phyloP scores from a whole-genome alignment of 2,113 vertebrate genomes.

The Anhinga anhinga region DNA sequence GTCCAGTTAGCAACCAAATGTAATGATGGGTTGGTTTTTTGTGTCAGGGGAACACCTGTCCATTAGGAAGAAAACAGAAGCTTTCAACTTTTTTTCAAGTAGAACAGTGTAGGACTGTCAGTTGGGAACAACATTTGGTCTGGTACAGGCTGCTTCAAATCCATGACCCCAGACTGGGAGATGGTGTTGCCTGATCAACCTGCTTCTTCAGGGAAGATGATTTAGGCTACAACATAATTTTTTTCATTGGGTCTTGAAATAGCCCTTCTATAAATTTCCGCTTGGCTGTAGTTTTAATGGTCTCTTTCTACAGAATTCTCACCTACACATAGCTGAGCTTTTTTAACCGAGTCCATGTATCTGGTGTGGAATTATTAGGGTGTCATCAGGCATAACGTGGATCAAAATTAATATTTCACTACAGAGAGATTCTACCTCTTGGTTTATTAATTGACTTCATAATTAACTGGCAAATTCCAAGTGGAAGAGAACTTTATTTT shows the following conservation, averaged over 20 bases:
- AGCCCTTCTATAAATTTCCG: background rate
- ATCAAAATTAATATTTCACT: background rate
- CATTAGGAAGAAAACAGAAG: background rate
- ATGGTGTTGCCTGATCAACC: background rate
- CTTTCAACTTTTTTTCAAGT: conserved; percentile 5
- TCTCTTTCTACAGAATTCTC: background rate
- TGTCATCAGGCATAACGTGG: background rate
- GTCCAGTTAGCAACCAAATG: conserved; percentile 1
- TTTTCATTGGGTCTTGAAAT: background rate
- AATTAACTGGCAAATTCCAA: background rate
- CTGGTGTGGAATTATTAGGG: background rate
- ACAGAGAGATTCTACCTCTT: background rate
- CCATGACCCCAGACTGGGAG: background rate
- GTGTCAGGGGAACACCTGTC: conserved; percentile 50
- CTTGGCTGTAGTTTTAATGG: background rate
- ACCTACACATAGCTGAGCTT: background rate
- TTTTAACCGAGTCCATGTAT: background rate
- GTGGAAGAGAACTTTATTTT: background rate
- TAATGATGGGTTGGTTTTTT: background rate
- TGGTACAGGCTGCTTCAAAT: background rate
- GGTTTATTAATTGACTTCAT: background rate
- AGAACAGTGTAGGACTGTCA: background rate
- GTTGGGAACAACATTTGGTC: conserved; percentile 38
- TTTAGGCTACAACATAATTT: background rate
- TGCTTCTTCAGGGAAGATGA: background rate